Evolutionary conservation across 2,888 invertebrate species (phyloP), one percentile per base, ranked within the genome.

Genomic region (Parapristionchus giblindavisi): DNA sequence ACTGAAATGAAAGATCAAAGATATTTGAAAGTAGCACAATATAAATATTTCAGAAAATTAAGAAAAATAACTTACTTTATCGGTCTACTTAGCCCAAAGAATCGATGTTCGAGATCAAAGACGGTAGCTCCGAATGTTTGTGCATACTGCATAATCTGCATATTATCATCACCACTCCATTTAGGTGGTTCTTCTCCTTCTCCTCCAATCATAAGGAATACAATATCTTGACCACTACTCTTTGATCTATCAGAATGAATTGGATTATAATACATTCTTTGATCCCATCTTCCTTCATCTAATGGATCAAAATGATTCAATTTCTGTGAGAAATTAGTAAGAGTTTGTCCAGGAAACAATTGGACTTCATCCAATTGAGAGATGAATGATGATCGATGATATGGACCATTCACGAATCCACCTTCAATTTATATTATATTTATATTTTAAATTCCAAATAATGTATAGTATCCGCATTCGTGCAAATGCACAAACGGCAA

Each of bases 121-220:
- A 83, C 81, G 29, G 77, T 76, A 2, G 83, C 83, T 43, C 82
- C 82, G 61, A 77, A 80, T 34, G 80, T 75, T 21, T 66, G 29
- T 0, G 83, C 83, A 78, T 79, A 83, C 76, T 82, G 77, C 2
- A 83, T 48, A 17, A 52, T 52, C 52, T 68, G 68, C 8, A 68
- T 27, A 14, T 48, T 68, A n/a, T 32, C 34, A 48, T 77, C 72
- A 0, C 79, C 75, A 21, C 78, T 79, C 82, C 82, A 82, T n/a
- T 79, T 74, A 11, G 75, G 77, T 1, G 65, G 77, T 56, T 82
- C 82, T 24, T 80, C 80, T 34, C 83, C 83, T 77, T 71, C 70
- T 27, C 56, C 56, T 34, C 85, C 85, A 75, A 85, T 81, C 81
- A 83, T 85, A 8, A 85, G 60, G 56, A 85, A 85, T 51, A 83